These are phyloP conservation scores for Bradypodion ventrale DNA, from an alignment of 2,797 vertebrate genomes.

Conservation along the genomic window DNA sequence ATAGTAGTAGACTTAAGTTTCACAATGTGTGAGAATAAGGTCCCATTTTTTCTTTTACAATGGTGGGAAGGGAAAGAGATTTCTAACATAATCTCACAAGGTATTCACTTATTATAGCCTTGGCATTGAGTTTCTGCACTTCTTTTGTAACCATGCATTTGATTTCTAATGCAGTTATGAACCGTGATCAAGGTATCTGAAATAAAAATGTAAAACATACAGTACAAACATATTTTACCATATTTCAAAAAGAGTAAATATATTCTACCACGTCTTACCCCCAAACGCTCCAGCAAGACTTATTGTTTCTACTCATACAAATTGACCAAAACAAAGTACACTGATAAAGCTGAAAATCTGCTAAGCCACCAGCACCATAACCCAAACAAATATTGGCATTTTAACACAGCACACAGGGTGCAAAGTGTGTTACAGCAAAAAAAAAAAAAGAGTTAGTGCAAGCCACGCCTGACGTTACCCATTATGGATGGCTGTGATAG, in stretches of 20 bases:
- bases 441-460: constrained; percentile 57
- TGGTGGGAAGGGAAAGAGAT: constrained; percentile 11
- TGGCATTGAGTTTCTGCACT: neutral
- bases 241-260: neutral
- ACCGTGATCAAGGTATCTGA: constrained; percentile 37
- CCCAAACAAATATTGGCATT: neutral
- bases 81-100: neutral
- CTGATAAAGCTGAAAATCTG: neutral
- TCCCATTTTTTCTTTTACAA: constrained; percentile 47
- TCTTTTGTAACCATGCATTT: neutral
- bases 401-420: constrained; percentile 45
- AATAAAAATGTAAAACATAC: constrained; percentile 21
- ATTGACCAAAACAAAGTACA: constrained; percentile 23
- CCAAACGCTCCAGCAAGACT: neutral
- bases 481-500: constrained; percentile 69
- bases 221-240: neutral
- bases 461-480: constrained; percentile 62
- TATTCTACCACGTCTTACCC: constrained; percentile 10
- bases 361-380: no score
- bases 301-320: constrained; percentile 8
- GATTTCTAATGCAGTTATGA: neutral
- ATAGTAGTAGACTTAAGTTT: neutral
- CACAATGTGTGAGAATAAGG: constrained; percentile 38
- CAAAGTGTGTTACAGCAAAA: constrained; percentile 64
- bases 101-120: neutral